Conservation (phyloP, 2,888 invertebrate genomes). For the Leptothorax acervorum region DNA sequence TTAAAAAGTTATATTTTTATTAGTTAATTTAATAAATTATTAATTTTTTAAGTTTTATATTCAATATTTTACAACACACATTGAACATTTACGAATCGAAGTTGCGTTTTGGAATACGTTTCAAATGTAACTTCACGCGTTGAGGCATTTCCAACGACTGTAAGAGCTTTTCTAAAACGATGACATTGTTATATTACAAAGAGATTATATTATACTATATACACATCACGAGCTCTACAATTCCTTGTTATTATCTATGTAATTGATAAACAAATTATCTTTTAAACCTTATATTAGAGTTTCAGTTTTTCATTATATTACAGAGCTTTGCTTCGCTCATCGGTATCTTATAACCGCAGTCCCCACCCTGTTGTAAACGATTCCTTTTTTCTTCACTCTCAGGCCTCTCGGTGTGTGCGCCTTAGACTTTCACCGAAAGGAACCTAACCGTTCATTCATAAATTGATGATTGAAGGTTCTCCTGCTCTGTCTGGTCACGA, state of each 20-base stretch:
- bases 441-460: constrained; percentile 81
- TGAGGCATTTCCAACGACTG: background rate
- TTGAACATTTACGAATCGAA: background rate
- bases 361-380: background rate
- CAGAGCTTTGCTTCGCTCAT: constrained; percentile 1
- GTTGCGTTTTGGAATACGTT: background rate
- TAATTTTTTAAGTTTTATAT: background rate
- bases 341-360: constrained; percentile 1
- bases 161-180: background rate
- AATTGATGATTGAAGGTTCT: constrained; percentile 80
- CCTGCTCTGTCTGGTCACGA: constrained; percentile 63
- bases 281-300: background rate
- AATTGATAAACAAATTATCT: constrained; percentile 5
- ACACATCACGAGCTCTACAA: background rate
- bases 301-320: background rate
- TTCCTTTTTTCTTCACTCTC: constrained; percentile 52
- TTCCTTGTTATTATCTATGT: background rate
- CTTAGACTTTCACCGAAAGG: constrained; percentile 80
- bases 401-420: constrained; percentile 44
- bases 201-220: background rate
- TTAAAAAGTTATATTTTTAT: background rate
- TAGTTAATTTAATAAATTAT: background rate
- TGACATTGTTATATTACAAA: background rate
- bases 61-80: background rate
- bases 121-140: background rate